These are phyloP conservation scores for Argyrosomus regius DNA, from an alignment of 2,797 vertebrate species.

Conservation along the genomic window DNA sequence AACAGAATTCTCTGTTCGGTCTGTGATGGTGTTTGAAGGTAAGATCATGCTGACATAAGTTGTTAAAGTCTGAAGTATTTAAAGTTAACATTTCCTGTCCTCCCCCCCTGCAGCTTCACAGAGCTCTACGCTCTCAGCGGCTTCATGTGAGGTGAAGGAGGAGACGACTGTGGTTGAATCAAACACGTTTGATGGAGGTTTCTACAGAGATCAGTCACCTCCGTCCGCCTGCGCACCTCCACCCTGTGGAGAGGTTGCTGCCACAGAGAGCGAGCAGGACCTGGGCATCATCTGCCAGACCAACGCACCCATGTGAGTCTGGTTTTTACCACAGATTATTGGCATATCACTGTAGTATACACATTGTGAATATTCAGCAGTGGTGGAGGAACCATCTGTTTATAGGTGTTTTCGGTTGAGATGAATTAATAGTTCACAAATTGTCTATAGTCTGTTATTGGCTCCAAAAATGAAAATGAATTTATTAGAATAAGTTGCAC, in stretches of 20 bases:
- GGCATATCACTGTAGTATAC: background rate
- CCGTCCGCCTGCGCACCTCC: slow-evolving; percentile 36
- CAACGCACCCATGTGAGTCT: slow-evolving; percentile 82
- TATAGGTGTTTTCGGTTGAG: background rate
- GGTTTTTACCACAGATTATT: slow-evolving; percentile 18
- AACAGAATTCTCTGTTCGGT: slow-evolving; percentile 33
- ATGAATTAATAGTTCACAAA: background rate
- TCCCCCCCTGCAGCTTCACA: slow-evolving; percentile 12
- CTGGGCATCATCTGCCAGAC: slow-evolving; percentile 83
- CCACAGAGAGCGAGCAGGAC: slow-evolving; percentile 75
- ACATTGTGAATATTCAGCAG: background rate
- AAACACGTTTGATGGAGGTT: slow-evolving; percentile 40
- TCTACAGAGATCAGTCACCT: slow-evolving; percentile 26
- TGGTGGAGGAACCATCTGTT: background rate
- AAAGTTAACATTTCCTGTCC: background rate
- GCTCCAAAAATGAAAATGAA: too few species aligned
- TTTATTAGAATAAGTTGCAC: too few species aligned
- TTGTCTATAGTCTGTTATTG: too few species aligned
- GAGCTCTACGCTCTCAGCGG: slow-evolving; percentile 20
- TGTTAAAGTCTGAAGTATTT: background rate
- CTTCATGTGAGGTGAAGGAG: slow-evolving; percentile 58
- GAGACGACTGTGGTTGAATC: slow-evolving; percentile 53
- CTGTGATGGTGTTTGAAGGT: slow-evolving; percentile 43
- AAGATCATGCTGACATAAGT: background rate
- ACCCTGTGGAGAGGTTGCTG: slow-evolving; percentile 26